Base-by-base conservation (phyloP, 2,113 vertebrate species). In the Amphiprion ocellaris region DNA sequence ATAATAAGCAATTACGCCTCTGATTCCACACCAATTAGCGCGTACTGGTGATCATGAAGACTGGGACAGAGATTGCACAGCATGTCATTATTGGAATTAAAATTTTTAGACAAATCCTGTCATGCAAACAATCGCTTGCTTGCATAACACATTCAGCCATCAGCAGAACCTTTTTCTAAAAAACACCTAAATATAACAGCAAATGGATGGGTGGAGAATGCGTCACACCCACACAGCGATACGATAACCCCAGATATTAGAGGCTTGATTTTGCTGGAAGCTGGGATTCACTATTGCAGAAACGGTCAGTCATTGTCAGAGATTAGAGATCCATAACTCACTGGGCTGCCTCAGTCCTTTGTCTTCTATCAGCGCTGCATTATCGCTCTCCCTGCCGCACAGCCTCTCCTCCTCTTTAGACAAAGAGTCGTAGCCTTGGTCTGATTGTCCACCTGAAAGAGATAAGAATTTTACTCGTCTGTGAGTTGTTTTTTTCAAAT, bases 321-420 rank as follows among this genome's bases (percentile, higher is more conserved):
- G 62, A 76, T 77, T 24, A 61, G 58, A 46, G 24, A 71, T 84
- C 64, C 26, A 53, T 72, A 89, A 98, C 97, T 60, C 95, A 99
- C 96, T 94, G 81, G 94, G 95, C 84, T 96, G 96, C 70, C 94
- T 95, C 47, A 88, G 94, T 81, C 90, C 95, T 92, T 95, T 96
- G 81, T 97, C 95, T 82, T 96, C 96, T 80, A 92, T 94, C 71
- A 92, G 90, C 70, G 94, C 92, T 47, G 92, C 91, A 81, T 86
- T 89, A 72, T 96, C 95, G 73, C 93, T 92, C 70, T 95, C 93
- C 83, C 81, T 86, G 92, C 92, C 84, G 8, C 94, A 96, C 91
- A 96, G 93, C 85, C 93, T 95, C 86, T 96, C 92, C 93, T 96
- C 97, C 83, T 98, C 98, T 85, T 97, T 99, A 72, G 97, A 95